Base-by-base conservation (phyloP, 2,113 vertebrate genomes). In the Callospermophilus lateralis region DNA sequence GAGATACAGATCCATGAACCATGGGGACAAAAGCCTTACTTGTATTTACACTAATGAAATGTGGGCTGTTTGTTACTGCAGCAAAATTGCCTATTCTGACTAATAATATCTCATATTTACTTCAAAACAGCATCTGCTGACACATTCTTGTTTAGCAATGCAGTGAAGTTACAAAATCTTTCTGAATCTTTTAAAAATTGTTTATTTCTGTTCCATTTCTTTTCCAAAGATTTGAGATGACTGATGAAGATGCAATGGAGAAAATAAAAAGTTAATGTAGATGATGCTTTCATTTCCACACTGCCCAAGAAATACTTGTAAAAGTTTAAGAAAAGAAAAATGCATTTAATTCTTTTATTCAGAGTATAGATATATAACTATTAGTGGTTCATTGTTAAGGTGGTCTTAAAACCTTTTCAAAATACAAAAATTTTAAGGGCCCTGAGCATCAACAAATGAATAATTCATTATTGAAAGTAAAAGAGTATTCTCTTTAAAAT, bases 341-440 rank as follows among this genome's bases (percentile, higher is more conserved):
- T 32, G 32, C 4, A 70, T 70, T 86, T 70, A 84, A 58, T 78
- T 55, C 30, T 93, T 72, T 7, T 32, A 83, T n/a, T 85, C 34
- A 84, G 22, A 61, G 3, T 78, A 45, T 28, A 90, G 72, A 93
- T 48, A 15, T 30, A 39, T 70, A 68, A 78, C 55, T 73, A 8
- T 90, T 73, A 55, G 77, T 39, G 37, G 61, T 61, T 79, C 63
- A 68, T 79, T 72, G 16, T 53, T 90, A 87, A 87, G 55, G 34
- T 55, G 2, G 2, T 94, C 92, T 86, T 89, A 93, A 94, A 93
- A 72, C 16, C 45, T 93, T 91, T 8, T 96, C 90, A 92, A 86
- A 92, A 88, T 78, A 22, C 32, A 8, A 76, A 90, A 91, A 22
- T 78, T 83, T 89, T 86, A 53, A 73, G 13, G 26, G 10, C 7